Percentiles rank a stretch among this genome's conserved stretches.
Evolutionary conservation across 2,888 invertebrate species (phyloP).

Genomic region (Phania funesta): DNA sequence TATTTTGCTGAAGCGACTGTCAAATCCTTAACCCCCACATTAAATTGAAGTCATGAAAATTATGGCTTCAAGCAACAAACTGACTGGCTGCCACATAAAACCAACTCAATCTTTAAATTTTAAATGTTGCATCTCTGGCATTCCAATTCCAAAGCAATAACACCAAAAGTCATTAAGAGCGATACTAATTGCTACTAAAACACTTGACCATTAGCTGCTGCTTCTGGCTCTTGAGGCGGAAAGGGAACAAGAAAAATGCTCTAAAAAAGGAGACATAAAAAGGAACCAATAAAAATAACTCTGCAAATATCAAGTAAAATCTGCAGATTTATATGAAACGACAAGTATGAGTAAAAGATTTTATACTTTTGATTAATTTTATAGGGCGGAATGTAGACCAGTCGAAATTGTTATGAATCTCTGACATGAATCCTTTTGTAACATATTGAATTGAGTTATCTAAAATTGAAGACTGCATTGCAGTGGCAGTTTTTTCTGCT

Average conservation of each 20-base stretch:
- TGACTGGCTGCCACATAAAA: slow-evolving; percentile 16
- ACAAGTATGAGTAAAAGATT: neutral
- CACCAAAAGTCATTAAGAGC: slow-evolving; percentile 27
- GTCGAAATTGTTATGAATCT: neutral
- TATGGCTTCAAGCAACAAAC: slow-evolving; percentile 22
- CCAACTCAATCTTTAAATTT: slow-evolving; percentile 11
- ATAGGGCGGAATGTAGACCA: neutral
- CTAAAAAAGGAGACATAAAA: neutral
- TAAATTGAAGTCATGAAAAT: slow-evolving; percentile 1
- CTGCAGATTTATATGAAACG: too few species aligned
- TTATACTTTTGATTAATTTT: slow-evolving; percentile 8
- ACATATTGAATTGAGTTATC: slow-evolving; percentile 49
- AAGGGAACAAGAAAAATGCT: neutral
- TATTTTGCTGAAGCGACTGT: too few species aligned
- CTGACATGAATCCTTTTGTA: slow-evolving; percentile 30
- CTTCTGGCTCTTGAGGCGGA: neutral
- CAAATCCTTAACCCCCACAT: too few species aligned
- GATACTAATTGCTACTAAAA: neutral
- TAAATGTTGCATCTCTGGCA: neutral
- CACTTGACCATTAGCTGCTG: slow-evolving; percentile 6
- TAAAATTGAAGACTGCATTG: slow-evolving; percentile 28
- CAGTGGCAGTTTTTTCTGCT: neutral
- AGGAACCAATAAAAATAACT: neutral
- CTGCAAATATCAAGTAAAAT: too few species aligned
- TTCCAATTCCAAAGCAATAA: neutral